These are phyloP conservation scores for Hycleus cichorii DNA, from an alignment of 1,140 invertebrate genomes.

Conservation along the genomic window DNA sequence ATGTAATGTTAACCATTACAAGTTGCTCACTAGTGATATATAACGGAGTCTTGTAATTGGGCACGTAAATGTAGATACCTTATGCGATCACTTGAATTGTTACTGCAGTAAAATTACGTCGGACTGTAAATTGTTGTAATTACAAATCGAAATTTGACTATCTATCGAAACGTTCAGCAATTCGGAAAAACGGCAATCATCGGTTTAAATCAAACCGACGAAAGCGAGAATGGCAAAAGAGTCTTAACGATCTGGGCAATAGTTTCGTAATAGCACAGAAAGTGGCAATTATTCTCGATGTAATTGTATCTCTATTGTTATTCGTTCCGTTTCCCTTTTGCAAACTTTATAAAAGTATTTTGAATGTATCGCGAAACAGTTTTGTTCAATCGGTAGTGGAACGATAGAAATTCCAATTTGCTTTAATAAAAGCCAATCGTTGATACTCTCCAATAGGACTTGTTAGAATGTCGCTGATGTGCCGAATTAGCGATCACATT, in stretches of 20 bases:
- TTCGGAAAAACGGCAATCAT: too few species aligned
- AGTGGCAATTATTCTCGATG: too few species aligned
- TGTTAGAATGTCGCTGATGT: conserved; percentile 9
- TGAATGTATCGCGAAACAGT: too few species aligned
- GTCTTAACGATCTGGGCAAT: too few species aligned
- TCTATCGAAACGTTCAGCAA: too few species aligned
- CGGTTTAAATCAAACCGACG: too few species aligned
- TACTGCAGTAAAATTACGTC: conserved; percentile 16
- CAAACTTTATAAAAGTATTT: too few species aligned
- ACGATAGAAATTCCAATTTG: conserved; percentile 8
- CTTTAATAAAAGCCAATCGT: conserved; percentile 10
- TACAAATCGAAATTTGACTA: neutral
- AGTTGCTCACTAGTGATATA: conserved; percentile 16
- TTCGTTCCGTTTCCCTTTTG: too few species aligned
- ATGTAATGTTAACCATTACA: conserved; percentile 11
- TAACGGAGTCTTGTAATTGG: conserved; percentile 15
- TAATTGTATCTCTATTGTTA: too few species aligned
- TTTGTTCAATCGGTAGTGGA: too few species aligned
- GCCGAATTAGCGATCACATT: neutral
- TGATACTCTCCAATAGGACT: conserved; percentile 6
- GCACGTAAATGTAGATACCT: conserved; percentile 10
- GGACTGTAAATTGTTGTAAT: conserved; percentile 14
- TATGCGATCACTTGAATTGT: conserved; percentile 17
- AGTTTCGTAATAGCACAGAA: too few species aligned
- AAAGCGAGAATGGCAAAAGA: too few species aligned